Percentiles rank a stretch among this genome's conserved stretches.
Conservation (phyloP, 2,797 vertebrate species). For the Eulemur albifrons region DNA sequence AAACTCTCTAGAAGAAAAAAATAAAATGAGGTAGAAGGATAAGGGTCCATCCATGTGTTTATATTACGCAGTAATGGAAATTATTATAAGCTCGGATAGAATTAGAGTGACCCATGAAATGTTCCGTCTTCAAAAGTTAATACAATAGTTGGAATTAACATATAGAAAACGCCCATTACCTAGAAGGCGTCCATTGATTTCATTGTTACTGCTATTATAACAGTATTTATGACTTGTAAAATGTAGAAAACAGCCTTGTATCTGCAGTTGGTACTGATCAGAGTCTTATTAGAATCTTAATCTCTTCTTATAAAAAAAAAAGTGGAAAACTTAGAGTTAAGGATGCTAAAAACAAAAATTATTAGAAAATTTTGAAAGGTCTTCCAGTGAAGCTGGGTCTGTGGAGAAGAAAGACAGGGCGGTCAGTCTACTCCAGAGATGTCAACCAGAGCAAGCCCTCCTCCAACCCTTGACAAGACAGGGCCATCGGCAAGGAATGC, state of each 20-base stretch:
- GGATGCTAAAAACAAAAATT: neutral
- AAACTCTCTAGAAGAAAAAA: neutral
- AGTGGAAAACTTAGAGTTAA: neutral
- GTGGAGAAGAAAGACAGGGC: neutral
- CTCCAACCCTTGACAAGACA: neutral
- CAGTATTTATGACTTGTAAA: neutral
- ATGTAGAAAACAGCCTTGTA: neutral
- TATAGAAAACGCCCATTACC: neutral
- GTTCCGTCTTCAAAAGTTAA: slow-evolving; percentile 1
- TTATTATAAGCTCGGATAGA: neutral
- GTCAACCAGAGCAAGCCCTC: neutral
- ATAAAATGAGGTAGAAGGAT: neutral
- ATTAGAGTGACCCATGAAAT: neutral
- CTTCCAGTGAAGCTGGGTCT: neutral
- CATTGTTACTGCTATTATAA: neutral
- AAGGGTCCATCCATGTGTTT: neutral
- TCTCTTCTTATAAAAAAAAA: neutral
- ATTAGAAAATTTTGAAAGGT: neutral
- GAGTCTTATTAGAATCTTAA: slow-evolving; percentile 39
- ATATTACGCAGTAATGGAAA: neutral
- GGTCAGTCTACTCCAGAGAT: neutral
- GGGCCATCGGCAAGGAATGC: neutral
- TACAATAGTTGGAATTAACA: neutral
- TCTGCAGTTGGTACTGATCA: neutral
- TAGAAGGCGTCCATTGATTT: neutral